Evolutionary conservation across 1,140 invertebrate species (phyloP).

Genomic region (Eueides isabella): DNA sequence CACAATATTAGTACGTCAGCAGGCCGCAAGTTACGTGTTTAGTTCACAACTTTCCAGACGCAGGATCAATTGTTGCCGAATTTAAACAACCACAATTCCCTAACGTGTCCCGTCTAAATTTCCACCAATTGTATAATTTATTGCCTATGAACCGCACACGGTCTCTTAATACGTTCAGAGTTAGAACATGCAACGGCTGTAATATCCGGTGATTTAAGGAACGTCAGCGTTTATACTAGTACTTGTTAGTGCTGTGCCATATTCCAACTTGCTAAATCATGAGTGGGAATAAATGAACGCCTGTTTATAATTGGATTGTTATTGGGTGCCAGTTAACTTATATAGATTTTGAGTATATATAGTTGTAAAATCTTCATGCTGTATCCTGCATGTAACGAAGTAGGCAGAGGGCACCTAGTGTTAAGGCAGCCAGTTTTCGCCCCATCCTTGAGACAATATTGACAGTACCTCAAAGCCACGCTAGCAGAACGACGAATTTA

Average conservation of each 20-base stretch:
- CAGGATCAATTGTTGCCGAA: slow-evolving; percentile 54
- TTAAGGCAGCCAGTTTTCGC: too few relatives aligned
- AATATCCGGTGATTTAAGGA: slow-evolving; percentile 39
- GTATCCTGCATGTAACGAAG: neutral
- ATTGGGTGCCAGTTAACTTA: neutral
- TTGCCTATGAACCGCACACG: slow-evolving; percentile 44
- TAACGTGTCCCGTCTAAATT: slow-evolving; percentile 44
- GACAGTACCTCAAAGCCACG: too few relatives aligned
- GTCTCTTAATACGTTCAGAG: slow-evolving; percentile 40
- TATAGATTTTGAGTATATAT: neutral
- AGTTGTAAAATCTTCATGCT: neutral
- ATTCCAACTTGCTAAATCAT: slow-evolving; percentile 12
- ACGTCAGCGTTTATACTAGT: slow-evolving; percentile 30
- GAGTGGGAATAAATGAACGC: slow-evolving; percentile 2
- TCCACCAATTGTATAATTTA: slow-evolving; percentile 49
- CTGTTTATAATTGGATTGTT: slow-evolving; percentile 2
- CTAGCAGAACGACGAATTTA: too few relatives aligned
- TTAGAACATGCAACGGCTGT: slow-evolving; percentile 27
- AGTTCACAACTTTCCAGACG: slow-evolving; percentile 68
- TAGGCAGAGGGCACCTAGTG: too few relatives aligned
- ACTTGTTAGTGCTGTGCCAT: neutral
- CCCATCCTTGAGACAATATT: too few relatives aligned
- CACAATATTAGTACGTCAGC: slow-evolving; percentile 60
- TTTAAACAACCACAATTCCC: slow-evolving; percentile 49
- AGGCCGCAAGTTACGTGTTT: slow-evolving; percentile 57